phyloP scores from a whole-genome alignment of 2,888 invertebrate species.

The Drosophila sordidula region DNA sequence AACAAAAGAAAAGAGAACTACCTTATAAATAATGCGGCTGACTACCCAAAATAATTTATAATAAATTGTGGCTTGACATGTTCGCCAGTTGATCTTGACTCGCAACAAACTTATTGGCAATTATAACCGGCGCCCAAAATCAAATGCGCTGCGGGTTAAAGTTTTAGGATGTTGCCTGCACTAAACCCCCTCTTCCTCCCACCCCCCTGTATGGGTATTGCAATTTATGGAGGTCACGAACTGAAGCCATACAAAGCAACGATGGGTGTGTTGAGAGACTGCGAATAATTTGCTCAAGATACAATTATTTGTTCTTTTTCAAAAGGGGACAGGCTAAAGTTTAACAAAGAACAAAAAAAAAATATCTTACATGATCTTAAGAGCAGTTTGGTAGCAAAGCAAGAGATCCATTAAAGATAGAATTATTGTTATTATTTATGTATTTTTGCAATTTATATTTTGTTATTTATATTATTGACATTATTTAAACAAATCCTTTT shows the following conservation, averaged over 20 bases:
- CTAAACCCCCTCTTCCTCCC: not conserved
- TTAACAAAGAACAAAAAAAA: slow-evolving; percentile 1
- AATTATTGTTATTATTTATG: not conserved
- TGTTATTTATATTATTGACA: no score
- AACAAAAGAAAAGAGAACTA: slow-evolving; percentile 45
- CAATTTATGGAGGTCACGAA: slow-evolving; percentile 62
- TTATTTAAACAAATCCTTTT: no score
- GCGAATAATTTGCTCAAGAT: slow-evolving; percentile 42
- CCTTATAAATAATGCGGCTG: slow-evolving; percentile 44
- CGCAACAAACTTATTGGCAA: slow-evolving; percentile 65
- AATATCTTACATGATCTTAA: slow-evolving; percentile 23
- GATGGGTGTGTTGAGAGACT: slow-evolving; percentile 49
- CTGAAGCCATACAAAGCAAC: slow-evolving; percentile 25
- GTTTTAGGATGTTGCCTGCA: slow-evolving; percentile 6
- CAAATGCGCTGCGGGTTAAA: slow-evolving; percentile 5
- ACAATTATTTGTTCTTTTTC: slow-evolving; percentile 49
- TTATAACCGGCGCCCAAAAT: slow-evolving; percentile 40
- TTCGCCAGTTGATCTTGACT: slow-evolving; percentile 54
- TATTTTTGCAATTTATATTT: not conserved
- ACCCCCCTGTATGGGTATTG: slow-evolving; percentile 9
- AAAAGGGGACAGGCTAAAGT: slow-evolving; percentile 31
- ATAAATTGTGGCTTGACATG: slow-evolving; percentile 78
- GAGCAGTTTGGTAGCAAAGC: slow-evolving; percentile 22
- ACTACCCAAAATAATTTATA: slow-evolving; percentile 52
- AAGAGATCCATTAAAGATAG: slow-evolving; percentile 6